phyloP scores from a whole-genome alignment of 1,140 invertebrate species.

The Lordiphosa collinella region DNA sequence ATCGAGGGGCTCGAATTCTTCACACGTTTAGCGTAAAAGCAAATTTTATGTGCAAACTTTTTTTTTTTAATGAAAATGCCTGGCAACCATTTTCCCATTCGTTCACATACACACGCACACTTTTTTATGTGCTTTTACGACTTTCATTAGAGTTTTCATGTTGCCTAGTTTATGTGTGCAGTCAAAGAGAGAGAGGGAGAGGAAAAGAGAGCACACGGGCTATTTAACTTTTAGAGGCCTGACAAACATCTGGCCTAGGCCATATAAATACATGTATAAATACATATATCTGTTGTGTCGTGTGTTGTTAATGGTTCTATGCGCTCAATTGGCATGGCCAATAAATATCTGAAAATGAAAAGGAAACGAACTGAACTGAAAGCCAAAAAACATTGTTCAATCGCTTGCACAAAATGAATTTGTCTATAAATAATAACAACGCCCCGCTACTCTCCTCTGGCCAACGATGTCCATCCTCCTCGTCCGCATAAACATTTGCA shows the following conservation, averaged over 20 bases:
- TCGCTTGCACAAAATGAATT: constrained; percentile 10
- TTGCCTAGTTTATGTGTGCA: constrained; percentile 22
- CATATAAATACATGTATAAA: neutral
- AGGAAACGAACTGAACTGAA: constrained; percentile 1
- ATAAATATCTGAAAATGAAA: constrained; percentile 9
- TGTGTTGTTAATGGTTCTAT: constrained; percentile 9
- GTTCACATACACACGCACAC: neutral
- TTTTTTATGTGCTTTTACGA: constrained; percentile 18
- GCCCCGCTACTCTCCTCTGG: neutral
- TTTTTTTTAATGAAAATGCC: constrained; percentile 27
- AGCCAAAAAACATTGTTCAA: constrained; percentile 11
- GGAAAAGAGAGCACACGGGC: neutral
- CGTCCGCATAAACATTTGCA: too few species aligned
- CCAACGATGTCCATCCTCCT: neutral
- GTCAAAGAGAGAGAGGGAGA: too few species aligned
- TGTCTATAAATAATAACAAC: constrained; percentile 12
- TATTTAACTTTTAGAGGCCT: constrained; percentile 23
- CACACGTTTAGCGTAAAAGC: constrained; percentile 46
- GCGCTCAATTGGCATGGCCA: constrained; percentile 7
- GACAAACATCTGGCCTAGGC: constrained; percentile 1
- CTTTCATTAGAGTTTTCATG: constrained; percentile 41
- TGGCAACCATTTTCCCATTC: constrained; percentile 12
- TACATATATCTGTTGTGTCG: neutral
- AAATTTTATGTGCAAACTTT: constrained; percentile 44
- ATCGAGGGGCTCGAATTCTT: constrained; percentile 28